These are phyloP conservation scores for Trichopoda pennipes DNA, from an alignment of 2,888 invertebrate species.

Conservation along the genomic window DNA sequence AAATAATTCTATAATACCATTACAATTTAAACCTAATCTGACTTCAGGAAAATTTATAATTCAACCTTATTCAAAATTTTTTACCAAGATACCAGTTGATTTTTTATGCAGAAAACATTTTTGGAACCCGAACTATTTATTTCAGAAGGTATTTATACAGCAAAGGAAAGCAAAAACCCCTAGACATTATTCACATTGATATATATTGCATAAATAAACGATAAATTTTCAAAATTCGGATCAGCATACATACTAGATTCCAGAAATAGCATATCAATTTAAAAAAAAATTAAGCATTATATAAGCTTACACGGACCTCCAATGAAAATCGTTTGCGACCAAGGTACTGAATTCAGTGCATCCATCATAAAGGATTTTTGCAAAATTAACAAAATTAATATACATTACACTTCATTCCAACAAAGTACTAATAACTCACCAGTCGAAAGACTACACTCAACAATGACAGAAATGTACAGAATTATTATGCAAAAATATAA, in stretches of 20 bases:
- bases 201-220: not conserved
- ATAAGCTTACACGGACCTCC: conserved; percentile 52
- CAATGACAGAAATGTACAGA: conserved; percentile 60
- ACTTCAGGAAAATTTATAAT: conserved; percentile 46
- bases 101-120: conserved; percentile 26
- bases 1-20: conserved; percentile 40
- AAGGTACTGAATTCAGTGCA: conserved; percentile 50
- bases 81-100: conserved; percentile 50
- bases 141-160: conserved; percentile 52
- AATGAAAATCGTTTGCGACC: conserved; percentile 60
- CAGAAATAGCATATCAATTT: conserved; percentile 61
- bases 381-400: conserved; percentile 34
- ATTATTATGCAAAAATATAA: conserved; percentile 47
- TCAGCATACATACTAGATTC: conserved; percentile 50
- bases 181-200: no score
- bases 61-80: conserved; percentile 39
- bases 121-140: conserved; percentile 40
- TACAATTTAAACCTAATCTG: conserved; percentile 56
- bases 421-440: conserved; percentile 58
- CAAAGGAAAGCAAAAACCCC: conserved; percentile 23
- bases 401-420: conserved; percentile 65
- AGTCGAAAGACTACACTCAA: conserved; percentile 52
- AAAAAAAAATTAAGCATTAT: conserved; percentile 57
- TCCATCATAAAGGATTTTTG: conserved; percentile 50
- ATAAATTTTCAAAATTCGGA: conserved; percentile 64